Evolutionary conservation across 2,113 vertebrate genomes (phyloP), one percentile per base, ranked within the genome.

Genomic region (Mirza zaza): DNA sequence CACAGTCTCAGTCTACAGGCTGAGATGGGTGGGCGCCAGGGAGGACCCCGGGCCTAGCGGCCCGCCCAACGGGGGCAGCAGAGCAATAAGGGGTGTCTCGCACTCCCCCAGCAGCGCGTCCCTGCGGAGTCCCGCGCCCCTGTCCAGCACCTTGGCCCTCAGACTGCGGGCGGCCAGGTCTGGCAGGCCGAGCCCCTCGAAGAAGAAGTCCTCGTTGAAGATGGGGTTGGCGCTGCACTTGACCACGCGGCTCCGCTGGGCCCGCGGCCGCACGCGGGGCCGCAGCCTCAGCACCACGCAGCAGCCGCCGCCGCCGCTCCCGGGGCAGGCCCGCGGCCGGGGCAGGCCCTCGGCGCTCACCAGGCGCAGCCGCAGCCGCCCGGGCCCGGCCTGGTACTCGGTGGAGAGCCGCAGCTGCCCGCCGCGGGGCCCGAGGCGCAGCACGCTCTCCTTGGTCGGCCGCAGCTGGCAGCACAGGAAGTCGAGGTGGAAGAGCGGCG

Each of bases 131-230:
- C 98, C 97, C 0, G 93, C 92, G 27, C 98, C 97, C 32, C 96
- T 81, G 95, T 98, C 97, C 50, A 98, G 71, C 18, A 98, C 98
- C 68, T 98, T 97, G 57, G 98, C 89, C 70, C 82, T 87, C 39
- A 98, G 90, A 29, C 84, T 96, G 55, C 77, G 95, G 13, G 39
- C 7, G 6, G 95, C 68, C 82, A 98, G 93, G 48, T 98, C 98
- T 0, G 71, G 92, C 0, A 73, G 90, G 14, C 85, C 50, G 0
- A 98, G 73, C 0, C 97, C 98, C 32, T 98, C 98, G 36, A 98
- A 98, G 94, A 98, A 98, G 90, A 98, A 98, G 85, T 98, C 98
- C 88, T 98, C 98, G 7, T 98, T 98, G 96, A 98, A 98, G 95
- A 98, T 98, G 57, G 98, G 98, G 91, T 97, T 98, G 67, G 94